These are phyloP conservation scores for Trimorus sp. DNA, from an alignment of 2,888 invertebrate species.

Conservation along the genomic window DNA sequence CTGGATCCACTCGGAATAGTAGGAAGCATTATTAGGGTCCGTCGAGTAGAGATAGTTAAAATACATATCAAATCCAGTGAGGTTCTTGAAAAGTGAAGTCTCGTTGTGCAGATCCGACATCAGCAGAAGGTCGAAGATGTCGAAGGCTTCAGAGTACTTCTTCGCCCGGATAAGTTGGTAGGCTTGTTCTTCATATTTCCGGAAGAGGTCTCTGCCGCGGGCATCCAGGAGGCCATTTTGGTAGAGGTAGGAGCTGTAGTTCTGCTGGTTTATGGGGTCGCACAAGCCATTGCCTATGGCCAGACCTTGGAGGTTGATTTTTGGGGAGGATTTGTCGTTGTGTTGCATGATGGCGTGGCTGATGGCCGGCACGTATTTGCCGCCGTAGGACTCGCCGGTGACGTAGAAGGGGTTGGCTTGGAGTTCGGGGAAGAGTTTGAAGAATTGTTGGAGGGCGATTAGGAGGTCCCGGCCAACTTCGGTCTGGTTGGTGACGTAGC, in stretches of 20 bases:
- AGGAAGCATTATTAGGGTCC: constrained; percentile 82
- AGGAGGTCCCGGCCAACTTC: constrained; percentile 92
- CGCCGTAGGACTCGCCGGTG: constrained; percentile 95
- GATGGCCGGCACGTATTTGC: constrained; percentile 90
- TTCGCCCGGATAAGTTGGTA: constrained; percentile 84
- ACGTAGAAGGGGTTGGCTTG: constrained; percentile 90
- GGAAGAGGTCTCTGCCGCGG: constrained; percentile 85
- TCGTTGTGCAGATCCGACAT: constrained; percentile 86
- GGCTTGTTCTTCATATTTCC: constrained; percentile 84
- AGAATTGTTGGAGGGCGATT: constrained; percentile 90
- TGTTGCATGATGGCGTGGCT: constrained; percentile 88
- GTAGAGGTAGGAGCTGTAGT: constrained; percentile 91
- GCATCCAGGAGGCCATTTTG: constrained; percentile 88
- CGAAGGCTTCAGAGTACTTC: constrained; percentile 87
- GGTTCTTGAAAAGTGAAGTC: constrained; percentile 86
- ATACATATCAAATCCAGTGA: constrained; percentile 89
- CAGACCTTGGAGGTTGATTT: constrained; percentile 88
- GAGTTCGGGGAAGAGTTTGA: constrained; percentile 90
- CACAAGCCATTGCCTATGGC: constrained; percentile 91
- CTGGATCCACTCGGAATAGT: constrained; percentile 86
- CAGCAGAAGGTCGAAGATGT: constrained; percentile 87
- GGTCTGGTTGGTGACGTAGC: constrained; percentile 90
- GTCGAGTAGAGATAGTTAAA: constrained; percentile 88
- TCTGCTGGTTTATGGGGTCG: constrained; percentile 89
- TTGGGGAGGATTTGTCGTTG: constrained; percentile 83